Conservation (phyloP, 2,797 vertebrate genomes). For the Bucorvus abyssinicus region DNA sequence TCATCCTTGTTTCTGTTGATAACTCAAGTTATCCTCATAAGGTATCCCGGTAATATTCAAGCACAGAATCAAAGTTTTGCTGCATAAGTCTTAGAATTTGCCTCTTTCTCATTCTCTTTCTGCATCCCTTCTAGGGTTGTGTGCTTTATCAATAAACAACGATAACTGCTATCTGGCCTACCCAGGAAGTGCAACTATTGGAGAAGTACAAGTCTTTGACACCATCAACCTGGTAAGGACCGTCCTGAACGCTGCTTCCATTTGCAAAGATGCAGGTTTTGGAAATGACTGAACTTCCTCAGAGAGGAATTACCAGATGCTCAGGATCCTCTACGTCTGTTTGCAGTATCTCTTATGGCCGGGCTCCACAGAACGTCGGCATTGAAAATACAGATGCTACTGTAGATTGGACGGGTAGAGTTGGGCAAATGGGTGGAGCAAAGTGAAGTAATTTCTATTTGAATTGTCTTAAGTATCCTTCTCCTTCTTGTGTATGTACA, state of each 20-base stretch:
- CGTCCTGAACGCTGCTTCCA: background rate
- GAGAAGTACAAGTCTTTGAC: conserved; percentile 98
- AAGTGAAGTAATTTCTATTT: background rate
- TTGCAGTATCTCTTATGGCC: background rate
- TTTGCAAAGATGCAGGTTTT: background rate
- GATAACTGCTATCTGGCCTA: conserved; percentile 98
- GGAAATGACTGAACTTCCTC: background rate
- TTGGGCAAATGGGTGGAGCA: background rate
- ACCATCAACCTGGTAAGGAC: conserved; percentile 94
- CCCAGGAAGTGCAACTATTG: conserved; percentile 95
- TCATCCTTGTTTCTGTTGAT: background rate
- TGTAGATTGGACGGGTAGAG: background rate
- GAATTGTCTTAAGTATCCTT: background rate
- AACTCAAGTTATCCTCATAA: too few relatives aligned
- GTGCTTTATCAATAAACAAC: conserved; percentile 95
- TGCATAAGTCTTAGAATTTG: background rate
- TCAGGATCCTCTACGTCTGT: background rate
- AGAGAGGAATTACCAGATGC: background rate
- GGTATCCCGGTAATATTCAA: background rate
- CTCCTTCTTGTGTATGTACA: background rate
- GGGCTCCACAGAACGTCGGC: background rate
- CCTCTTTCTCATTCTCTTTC: background rate
- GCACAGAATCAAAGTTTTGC: background rate
- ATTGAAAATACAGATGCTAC: background rate
- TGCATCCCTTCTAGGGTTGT: conserved; percentile 81